Percentiles rank a stretch among this genome's conserved stretches.
Evolutionary conservation across 2,888 invertebrate species (phyloP).

Genomic region (Cerceris rybyensis): DNA sequence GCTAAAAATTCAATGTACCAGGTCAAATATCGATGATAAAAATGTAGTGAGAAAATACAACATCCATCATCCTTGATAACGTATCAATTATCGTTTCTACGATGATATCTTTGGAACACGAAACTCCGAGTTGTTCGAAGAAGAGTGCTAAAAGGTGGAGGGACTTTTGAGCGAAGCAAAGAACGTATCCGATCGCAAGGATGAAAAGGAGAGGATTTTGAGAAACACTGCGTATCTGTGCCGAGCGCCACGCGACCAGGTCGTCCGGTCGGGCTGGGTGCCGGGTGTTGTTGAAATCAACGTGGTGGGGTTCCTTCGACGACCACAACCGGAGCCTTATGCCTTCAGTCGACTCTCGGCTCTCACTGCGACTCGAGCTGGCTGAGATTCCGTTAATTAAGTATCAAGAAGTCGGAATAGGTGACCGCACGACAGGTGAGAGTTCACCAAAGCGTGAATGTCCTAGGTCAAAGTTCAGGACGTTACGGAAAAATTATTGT

Average conservation of each 20-base stretch:
- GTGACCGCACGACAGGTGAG: constrained; percentile 50
- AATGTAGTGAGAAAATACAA: too few relatives aligned
- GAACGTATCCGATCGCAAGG: background rate
- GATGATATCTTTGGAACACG: too few relatives aligned
- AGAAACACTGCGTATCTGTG: constrained; percentile 79
- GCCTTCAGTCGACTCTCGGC: constrained; percentile 80
- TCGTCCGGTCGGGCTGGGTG: constrained; percentile 76
- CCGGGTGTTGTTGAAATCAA: constrained; percentile 79
- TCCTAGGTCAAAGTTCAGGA: background rate
- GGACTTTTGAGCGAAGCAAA: background rate
- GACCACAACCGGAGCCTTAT: constrained; percentile 74
- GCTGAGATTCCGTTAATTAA: constrained; percentile 75
- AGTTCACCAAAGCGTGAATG: background rate
- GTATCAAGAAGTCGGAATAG: constrained; percentile 37
- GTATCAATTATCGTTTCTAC: too few relatives aligned
- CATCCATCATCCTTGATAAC: too few relatives aligned
- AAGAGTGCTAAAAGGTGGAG: background rate
- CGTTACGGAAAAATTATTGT: background rate
- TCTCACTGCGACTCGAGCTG: constrained; percentile 78
- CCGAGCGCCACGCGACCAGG: constrained; percentile 79
- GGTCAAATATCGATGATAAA: too few relatives aligned
- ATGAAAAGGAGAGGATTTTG: constrained; percentile 68
- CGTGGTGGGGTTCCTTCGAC: constrained; percentile 80
- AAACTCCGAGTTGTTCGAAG: background rate
- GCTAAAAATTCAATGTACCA: too few relatives aligned